These are phyloP conservation scores for Andrena trimmerana DNA, from an alignment of 2,888 invertebrate genomes.

Conservation along the genomic window DNA sequence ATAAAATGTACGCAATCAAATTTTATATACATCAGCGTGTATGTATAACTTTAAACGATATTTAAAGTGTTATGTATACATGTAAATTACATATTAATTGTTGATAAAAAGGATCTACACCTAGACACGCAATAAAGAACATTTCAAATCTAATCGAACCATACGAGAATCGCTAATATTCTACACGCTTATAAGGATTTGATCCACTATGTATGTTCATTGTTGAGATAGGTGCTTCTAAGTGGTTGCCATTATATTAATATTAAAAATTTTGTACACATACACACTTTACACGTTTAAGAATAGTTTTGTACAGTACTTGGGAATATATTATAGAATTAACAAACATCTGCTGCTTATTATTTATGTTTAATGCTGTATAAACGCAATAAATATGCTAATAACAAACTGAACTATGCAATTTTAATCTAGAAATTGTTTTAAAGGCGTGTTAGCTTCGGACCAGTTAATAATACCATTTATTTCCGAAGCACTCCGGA, in stretches of 20 bases:
- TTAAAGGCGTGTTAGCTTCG: not conserved
- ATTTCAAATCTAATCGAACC: constrained; percentile 13
- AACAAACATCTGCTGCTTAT: constrained; percentile 2
- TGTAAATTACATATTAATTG: constrained; percentile 45
- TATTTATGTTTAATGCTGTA: constrained; percentile 20
- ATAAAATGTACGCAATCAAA: constrained; percentile 36
- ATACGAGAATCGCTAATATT: constrained; percentile 13
- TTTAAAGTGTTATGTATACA: constrained; percentile 43
- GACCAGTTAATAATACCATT: not conserved
- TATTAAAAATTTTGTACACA: not conserved
- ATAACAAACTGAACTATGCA: not conserved
- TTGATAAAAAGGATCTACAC: constrained; percentile 52
- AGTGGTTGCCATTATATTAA: not conserved
- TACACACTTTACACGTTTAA: not conserved
- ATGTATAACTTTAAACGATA: constrained; percentile 13
- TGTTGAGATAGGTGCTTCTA: constrained; percentile 16
- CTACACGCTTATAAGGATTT: not conserved
- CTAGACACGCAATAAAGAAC: constrained; percentile 32
- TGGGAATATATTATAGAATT: not conserved
- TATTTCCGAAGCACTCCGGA: not conserved
- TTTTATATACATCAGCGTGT: constrained; percentile 34
- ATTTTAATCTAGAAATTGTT: not conserved
- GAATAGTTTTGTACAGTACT: not conserved
- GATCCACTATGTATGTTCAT: not conserved
- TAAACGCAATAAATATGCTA: constrained; percentile 1